These are phyloP conservation scores for Apodemia zela DNA, from an alignment of 2,888 invertebrate genomes.

Conservation along the genomic window DNA sequence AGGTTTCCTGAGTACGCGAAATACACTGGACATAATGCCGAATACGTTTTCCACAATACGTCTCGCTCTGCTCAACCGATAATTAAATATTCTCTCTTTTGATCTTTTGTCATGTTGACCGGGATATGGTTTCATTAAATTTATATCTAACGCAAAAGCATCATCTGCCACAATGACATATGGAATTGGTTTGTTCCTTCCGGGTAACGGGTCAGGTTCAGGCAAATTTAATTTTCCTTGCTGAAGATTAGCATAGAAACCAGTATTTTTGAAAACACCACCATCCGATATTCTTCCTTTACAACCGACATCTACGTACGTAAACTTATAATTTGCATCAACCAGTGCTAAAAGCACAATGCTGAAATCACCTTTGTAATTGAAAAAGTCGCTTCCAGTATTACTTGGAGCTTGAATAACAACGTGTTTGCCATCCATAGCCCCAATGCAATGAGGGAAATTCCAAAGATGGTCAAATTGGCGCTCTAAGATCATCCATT, in stretches of 20 bases:
- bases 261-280: conserved; percentile 33
- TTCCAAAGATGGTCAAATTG: conserved; percentile 31
- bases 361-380: conserved; percentile 31
- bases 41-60: conserved; percentile 39
- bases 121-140: conserved; percentile 32
- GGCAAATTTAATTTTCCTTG: conserved; percentile 27
- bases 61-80: conserved; percentile 35
- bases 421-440: conserved; percentile 31
- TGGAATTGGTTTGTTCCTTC: conserved; percentile 30
- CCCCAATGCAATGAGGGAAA: conserved; percentile 30
- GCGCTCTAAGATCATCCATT: conserved; percentile 30
- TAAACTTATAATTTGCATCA: conserved; percentile 33
- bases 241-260: conserved; percentile 30
- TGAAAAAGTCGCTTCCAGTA: conserved; percentile 26
- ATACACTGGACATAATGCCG: conserved; percentile 28
- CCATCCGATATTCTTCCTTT: conserved; percentile 31
- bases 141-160: conserved; percentile 32
- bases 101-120: conserved; percentile 31
- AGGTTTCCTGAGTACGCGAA: conserved; percentile 24
- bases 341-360: conserved; percentile 32
- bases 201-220: conserved; percentile 27
- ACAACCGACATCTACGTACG: conserved; percentile 32
- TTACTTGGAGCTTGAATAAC: conserved; percentile 29
- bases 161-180: conserved; percentile 29
- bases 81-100: conserved; percentile 38